These are phyloP conservation scores for Tromatobia lineatoria DNA, from an alignment of 2,888 invertebrate species.

Conservation along the genomic window DNA sequence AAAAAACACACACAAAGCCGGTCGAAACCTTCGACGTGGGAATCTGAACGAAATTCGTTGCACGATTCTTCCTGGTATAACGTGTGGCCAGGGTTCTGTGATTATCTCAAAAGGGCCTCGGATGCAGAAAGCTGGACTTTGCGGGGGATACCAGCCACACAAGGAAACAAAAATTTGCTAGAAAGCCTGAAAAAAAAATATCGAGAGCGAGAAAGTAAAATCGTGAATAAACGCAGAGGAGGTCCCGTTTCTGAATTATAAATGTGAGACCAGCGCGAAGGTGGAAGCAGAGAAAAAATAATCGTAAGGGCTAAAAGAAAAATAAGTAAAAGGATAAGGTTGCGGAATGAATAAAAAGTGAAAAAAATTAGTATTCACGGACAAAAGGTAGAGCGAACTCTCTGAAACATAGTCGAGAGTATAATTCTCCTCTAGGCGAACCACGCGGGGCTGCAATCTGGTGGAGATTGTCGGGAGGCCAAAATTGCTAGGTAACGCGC, in stretches of 20 bases:
- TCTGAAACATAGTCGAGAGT: conserved; percentile 64
- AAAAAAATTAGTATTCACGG: conserved; percentile 21
- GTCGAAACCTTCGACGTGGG: conserved; percentile 43
- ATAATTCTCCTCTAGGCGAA: conserved; percentile 65
- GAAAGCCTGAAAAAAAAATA: conserved; percentile 25
- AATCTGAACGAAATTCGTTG: conserved; percentile 72
- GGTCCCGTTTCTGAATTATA: conserved; percentile 67
- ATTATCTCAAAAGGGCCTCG: conserved; percentile 70
- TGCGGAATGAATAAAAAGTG: conserved; percentile 67
- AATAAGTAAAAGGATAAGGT: conserved; percentile 64
- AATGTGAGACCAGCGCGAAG: conserved; percentile 36
- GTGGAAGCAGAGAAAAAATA: conserved; percentile 32
- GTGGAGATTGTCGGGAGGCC: conserved; percentile 79
- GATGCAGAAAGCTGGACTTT: conserved; percentile 45
- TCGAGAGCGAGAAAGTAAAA: conserved; percentile 62
- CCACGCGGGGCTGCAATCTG: conserved; percentile 77
- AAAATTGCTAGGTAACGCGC: conserved; percentile 79
- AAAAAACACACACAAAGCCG: conserved; percentile 10
- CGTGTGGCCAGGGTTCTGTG: conserved; percentile 71
- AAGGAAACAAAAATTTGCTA: conserved; percentile 63
- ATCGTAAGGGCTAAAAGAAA: conserved; percentile 29
- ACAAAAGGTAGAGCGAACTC: conserved; percentile 55
- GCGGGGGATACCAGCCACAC: conserved; percentile 59
- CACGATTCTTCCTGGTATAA: conserved; percentile 73
- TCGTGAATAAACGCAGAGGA: conserved; percentile 63